Evolutionary conservation across 2,888 invertebrate species (phyloP).

Genomic region (Philaethria dido): DNA sequence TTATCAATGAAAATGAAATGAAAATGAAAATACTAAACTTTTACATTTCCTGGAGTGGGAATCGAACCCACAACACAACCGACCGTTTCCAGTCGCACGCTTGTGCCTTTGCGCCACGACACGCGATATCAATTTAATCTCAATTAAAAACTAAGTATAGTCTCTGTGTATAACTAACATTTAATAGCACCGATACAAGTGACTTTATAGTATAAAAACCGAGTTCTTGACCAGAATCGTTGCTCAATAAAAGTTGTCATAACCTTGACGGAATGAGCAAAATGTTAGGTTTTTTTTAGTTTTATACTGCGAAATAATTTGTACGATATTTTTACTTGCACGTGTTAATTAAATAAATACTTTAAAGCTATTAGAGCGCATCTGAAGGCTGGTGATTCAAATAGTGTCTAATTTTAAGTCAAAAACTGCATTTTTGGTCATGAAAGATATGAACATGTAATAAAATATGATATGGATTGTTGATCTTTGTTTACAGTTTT

Average conservation of each 20-base stretch:
- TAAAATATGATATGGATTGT: no score
- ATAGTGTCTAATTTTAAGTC: neutral
- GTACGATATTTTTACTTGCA: conserved; percentile 5
- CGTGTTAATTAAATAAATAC: conserved; percentile 20
- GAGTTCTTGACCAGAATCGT: conserved; percentile 22
- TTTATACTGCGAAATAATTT: conserved; percentile 2
- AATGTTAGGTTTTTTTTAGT: neutral
- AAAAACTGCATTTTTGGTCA: no score
- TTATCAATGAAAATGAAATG: no score
- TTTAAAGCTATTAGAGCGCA: conserved; percentile 16
- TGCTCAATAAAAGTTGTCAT: conserved; percentile 23
- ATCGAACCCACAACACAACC: no score
- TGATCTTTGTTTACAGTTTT: no score
- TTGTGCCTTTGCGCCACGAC: no score
- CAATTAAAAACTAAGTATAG: neutral
- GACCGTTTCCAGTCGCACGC: no score
- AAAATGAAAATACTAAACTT: no score
- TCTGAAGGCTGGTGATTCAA: conserved; percentile 13
- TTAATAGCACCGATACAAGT: neutral
- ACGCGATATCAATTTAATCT: neutral
- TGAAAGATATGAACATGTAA: no score
- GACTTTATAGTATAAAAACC: neutral
- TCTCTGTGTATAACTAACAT: neutral
- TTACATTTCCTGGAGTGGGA: no score
- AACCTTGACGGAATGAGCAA: conserved; percentile 23